These are phyloP conservation scores for Eupithecia dodoneata DNA, from an alignment of 2,888 invertebrate genomes.

Conservation along the genomic window DNA sequence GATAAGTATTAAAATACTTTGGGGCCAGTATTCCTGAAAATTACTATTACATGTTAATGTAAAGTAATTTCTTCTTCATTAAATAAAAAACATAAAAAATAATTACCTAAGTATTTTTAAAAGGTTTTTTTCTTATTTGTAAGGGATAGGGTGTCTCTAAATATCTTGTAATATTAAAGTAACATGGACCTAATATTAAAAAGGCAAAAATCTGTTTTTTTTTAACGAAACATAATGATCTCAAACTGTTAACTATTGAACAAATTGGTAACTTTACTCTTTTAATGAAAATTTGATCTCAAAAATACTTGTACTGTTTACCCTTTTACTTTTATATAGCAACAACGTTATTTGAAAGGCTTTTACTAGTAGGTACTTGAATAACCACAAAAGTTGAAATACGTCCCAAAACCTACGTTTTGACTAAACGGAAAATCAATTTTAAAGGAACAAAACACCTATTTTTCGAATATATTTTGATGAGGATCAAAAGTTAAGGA, in stretches of 20 bases:
- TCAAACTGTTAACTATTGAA: conserved; percentile 50
- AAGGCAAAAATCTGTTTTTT: background rate
- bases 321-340: background rate
- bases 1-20: conserved; percentile 42
- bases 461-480: too few relatives aligned
- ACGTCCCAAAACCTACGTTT: too few relatives aligned
- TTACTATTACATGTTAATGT: conserved; percentile 43
- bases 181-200: background rate
- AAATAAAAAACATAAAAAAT: background rate
- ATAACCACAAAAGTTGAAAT: background rate
- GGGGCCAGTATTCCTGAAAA: conserved; percentile 76
- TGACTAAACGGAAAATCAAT: too few relatives aligned
- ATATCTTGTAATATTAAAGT: background rate
- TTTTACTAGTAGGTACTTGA: background rate
- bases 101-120: background rate
- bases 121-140: background rate
- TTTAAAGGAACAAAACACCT: too few relatives aligned
- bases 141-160: background rate
- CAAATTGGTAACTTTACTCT: conserved; percentile 62
- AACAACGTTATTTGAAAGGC: background rate
- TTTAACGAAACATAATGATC: conserved; percentile 59
- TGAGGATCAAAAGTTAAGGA: too few relatives aligned
- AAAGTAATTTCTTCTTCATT: background rate
- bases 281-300: conserved; percentile 59
- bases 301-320: conserved; percentile 35